These are phyloP conservation scores for Streblospio benedicti DNA, from an alignment of 1,140 invertebrate species.

Conservation along the genomic window DNA sequence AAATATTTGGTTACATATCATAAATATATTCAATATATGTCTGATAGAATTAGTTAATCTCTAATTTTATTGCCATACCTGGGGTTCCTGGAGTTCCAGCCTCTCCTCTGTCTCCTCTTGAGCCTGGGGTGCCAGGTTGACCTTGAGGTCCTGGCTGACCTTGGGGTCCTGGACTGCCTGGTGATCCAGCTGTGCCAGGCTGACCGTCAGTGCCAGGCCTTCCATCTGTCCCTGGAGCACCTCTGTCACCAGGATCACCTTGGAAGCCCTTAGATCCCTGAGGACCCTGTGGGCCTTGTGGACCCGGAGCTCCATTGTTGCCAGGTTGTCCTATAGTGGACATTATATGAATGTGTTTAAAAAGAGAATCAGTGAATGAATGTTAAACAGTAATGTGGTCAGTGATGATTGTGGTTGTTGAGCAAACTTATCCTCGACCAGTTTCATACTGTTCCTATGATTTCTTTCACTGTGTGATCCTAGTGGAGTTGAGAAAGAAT, in stretches of 20 bases:
- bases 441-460: too few species aligned
- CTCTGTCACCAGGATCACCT: slow-evolving; percentile 16
- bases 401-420: too few species aligned
- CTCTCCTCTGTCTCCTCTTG: slow-evolving; percentile 3
- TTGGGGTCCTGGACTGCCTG: background rate
- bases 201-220: slow-evolving; percentile 47
- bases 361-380: too few species aligned
- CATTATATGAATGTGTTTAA: too few species aligned
- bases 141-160: slow-evolving; percentile 5
- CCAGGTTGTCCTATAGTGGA: too few species aligned
- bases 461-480: too few species aligned
- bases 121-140: background rate
- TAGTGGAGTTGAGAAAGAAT: too few species aligned
- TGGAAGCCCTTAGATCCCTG: slow-evolving; percentile 14
- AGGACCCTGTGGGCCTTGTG: slow-evolving; percentile 13
- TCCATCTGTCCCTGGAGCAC: slow-evolving; percentile 39
- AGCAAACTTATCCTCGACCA: too few species aligned
- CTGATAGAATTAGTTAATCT: too few species aligned
- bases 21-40: too few species aligned
- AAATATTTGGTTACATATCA: too few species aligned
- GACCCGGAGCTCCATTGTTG: slow-evolving; percentile 14
- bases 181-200: slow-evolving; percentile 33
- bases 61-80: slow-evolving; percentile 10
- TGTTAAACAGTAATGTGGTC: too few species aligned
- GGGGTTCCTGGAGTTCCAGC: slow-evolving; percentile 44